Conservation (phyloP, 2,888 invertebrate species). For the Apamea epomidion region DNA sequence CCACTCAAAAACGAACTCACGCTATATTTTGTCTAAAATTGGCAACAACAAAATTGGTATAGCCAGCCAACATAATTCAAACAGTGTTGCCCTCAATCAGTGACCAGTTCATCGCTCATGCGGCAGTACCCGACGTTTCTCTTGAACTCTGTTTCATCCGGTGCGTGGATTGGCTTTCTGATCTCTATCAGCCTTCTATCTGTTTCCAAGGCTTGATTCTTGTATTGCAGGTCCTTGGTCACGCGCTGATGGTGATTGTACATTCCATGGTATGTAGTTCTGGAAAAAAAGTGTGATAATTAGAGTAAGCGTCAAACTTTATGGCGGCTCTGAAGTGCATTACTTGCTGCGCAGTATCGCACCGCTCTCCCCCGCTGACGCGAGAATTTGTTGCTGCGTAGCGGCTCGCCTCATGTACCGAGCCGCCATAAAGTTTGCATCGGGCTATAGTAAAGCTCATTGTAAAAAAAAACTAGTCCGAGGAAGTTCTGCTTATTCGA, state of each 20-base stretch:
- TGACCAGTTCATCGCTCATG: conserved; percentile 92
- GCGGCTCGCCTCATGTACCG: too few species aligned
- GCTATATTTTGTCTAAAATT: background rate
- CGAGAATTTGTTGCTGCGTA: too few species aligned
- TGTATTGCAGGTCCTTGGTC: conserved; percentile 93
- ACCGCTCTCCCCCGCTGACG: too few species aligned
- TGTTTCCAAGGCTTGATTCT: conserved; percentile 94
- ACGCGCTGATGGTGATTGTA: conserved; percentile 88
- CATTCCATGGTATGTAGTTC: conserved; percentile 92
- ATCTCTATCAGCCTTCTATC: conserved; percentile 94
- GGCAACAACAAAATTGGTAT: conserved; percentile 5
- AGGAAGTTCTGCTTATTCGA: too few species aligned
- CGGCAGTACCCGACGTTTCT: conserved; percentile 93
- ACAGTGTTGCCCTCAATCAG: conserved; percentile 62
- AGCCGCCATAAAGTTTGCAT: too few species aligned
- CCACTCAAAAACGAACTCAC: background rate
- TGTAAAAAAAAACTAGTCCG: too few species aligned
- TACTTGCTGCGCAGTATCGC: too few species aligned
- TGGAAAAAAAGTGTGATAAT: conserved; percentile 64
- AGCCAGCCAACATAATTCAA: background rate
- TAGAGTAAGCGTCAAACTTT: too few species aligned
- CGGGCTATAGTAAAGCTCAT: too few species aligned
- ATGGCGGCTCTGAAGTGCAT: too few species aligned
- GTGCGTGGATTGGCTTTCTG: conserved; percentile 90
- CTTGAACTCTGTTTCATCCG: conserved; percentile 91